These are phyloP conservation scores for Heterotilapia buettikoferi DNA, from an alignment of 2,113 vertebrate species.

Conservation along the genomic window DNA sequence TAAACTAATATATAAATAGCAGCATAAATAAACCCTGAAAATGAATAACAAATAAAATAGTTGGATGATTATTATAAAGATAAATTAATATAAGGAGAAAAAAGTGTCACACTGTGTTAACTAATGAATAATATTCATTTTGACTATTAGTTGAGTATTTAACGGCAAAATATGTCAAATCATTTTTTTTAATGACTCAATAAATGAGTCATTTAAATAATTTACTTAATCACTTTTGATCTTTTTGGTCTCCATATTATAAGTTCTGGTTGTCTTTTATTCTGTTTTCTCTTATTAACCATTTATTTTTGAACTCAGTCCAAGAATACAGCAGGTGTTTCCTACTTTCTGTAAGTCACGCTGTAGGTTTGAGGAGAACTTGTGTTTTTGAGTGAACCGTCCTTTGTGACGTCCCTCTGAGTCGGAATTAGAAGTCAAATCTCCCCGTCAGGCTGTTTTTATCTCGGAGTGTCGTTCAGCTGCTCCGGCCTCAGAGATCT, in stretches of 20 bases:
- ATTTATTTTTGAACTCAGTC: neutral
- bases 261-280: neutral
- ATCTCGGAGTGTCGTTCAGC: neutral
- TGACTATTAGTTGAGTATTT: neutral
- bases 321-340: neutral
- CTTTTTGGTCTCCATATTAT: neutral
- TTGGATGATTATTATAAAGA: neutral
- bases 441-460: neutral
- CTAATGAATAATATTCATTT: neutral
- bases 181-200: neutral
- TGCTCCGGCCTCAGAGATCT: neutral
- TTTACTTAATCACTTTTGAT: neutral
- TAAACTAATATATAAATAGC: neutral
- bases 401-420: neutral
- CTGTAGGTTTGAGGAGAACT: neutral
- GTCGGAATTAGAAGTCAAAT: neutral
- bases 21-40: neutral
- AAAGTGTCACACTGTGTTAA: neutral
- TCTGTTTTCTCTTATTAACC: neutral
- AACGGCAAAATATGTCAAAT: neutral
- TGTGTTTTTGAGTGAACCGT: neutral
- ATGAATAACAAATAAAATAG: neutral
- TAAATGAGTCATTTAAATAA: neutral
- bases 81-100: neutral
- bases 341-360: neutral